Base-by-base conservation (phyloP, 2,797 vertebrate species). In the Setipinna tenuifilis region DNA sequence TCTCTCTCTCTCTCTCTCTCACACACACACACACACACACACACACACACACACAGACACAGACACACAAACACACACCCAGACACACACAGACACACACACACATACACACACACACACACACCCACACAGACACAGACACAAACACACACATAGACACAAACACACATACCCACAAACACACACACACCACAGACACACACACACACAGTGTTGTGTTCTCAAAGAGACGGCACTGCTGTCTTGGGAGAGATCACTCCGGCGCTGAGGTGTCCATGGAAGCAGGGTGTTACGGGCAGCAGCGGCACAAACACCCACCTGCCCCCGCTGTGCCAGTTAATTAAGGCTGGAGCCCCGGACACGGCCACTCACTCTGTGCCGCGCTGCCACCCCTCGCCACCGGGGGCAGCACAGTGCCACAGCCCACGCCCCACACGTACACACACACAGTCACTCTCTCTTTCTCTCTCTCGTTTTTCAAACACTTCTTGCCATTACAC, bases 271-370 rank as follows among this genome's bases (percentile, higher is more conserved):
- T 23, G 59, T 21, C 62, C 62, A 68, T 25, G 71, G 83, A 86
- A 86, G 80, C 82, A 87, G 86, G 86, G 65, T 84, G 83, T 82
- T 82, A 82, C 81, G 80, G 78, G 68, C 75, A 48, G 81, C 68
- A 44, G 90, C 86, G 92, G 87, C 25, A 28, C 65, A 10, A 28
- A 31, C 65, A 28, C 65, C 86, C 87, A 87, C 89, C 88, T 91
- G 91, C 92, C 93, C 93, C 92, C 93, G 93, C 92, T 92, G 94
- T 92, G 94, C 93, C 94, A 94, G 93, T 93, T 95, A 94, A 95
- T 95, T 95, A 95, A 91, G 91, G 90, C 87, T 89, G 89, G 89
- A 92, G 92, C 91, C 89, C 91, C 88, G 91, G 88, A 89, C 90
- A 87, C 88, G 89, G 90, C 89, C 90, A 91, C 90, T 48, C 16